Conservation (phyloP, 2,797 vertebrate species). For the Macropodus opercularis region DNA sequence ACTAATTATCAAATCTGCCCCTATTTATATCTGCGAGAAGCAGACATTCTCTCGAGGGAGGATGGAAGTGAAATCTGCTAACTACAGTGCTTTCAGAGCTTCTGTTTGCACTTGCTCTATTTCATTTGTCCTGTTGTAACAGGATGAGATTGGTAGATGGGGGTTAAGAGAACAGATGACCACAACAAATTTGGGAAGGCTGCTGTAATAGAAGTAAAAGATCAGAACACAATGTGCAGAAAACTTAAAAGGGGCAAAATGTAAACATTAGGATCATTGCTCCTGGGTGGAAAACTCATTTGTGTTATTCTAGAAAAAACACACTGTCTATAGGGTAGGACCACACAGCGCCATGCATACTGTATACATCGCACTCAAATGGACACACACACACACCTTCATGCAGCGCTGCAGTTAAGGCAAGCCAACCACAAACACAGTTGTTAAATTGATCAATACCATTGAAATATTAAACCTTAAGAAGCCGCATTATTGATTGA, state of each 20-base stretch:
- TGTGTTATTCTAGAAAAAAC: too few species aligned
- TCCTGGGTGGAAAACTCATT: too few species aligned
- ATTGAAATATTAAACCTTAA: slow-evolving; percentile 98
- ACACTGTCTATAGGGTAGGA: too few species aligned
- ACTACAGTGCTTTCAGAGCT: slow-evolving; percentile 68
- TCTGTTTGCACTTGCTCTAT: slow-evolving; percentile 60
- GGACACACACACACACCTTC: slow-evolving; percentile 42
- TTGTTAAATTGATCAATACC: slow-evolving; percentile 97
- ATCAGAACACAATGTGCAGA: slow-evolving; percentile 25
- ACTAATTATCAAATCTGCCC: slow-evolving; percentile 81
- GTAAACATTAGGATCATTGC: slow-evolving; percentile 14
- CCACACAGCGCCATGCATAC: slow-evolving; percentile 13
- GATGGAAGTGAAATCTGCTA: slow-evolving; percentile 79
- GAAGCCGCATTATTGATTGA: slow-evolving; percentile 96
- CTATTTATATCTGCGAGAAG: slow-evolving; percentile 82
- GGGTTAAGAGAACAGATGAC: slow-evolving; percentile 46
- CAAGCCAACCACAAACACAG: slow-evolving; percentile 88
- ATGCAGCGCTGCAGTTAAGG: slow-evolving; percentile 83
- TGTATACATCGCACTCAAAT: slow-evolving; percentile 4
- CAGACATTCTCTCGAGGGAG: slow-evolving; percentile 70
- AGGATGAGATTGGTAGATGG: slow-evolving; percentile 41
- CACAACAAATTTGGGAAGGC: slow-evolving; percentile 36
- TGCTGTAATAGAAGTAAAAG: slow-evolving; percentile 29
- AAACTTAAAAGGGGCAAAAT: slow-evolving; percentile 10
- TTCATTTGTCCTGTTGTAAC: slow-evolving; percentile 61